Evolutionary conservation across 2,113 vertebrate genomes (phyloP).

Genomic region (Myxocyprinus asiaticus): DNA sequence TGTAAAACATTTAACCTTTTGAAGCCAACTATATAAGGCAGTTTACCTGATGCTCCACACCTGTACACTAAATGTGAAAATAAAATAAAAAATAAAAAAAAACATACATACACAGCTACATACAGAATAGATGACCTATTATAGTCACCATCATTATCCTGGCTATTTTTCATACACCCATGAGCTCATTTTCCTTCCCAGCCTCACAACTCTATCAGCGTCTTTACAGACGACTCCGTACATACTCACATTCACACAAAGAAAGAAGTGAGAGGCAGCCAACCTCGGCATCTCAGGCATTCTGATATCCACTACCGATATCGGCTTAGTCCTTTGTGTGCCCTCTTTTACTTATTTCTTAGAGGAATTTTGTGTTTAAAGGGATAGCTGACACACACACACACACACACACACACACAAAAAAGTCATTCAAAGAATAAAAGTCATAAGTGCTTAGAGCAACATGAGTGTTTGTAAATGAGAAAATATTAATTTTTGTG

Average conservation of each 20-base stretch:
- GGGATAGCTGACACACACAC: too few species aligned
- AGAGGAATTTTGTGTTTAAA: too few species aligned
- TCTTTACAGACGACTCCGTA: constrained; percentile 76
- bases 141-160: constrained; percentile 56
- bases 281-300: constrained; percentile 73
- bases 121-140: constrained; percentile 68
- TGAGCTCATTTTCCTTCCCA: constrained; percentile 32
- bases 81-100: too few species aligned
- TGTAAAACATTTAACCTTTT: too few species aligned
- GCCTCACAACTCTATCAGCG: constrained; percentile 68
- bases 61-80: constrained; percentile 59
- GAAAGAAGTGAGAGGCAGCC: constrained; percentile 71
- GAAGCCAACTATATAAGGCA: background rate
- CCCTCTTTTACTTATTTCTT: background rate
- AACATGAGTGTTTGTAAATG: too few species aligned
- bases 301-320: constrained; percentile 74
- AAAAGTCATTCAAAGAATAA: too few species aligned
- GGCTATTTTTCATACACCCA: background rate
- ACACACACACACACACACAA: too few species aligned
- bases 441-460: too few species aligned
- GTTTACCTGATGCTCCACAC: constrained; percentile 32
- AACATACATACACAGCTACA: background rate
- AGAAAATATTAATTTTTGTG: too few species aligned
- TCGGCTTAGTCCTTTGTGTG: constrained; percentile 69
- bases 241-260: constrained; percentile 72